phyloP scores from a whole-genome alignment of 2,888 invertebrate genomes.

The Salticus scenicus region DNA sequence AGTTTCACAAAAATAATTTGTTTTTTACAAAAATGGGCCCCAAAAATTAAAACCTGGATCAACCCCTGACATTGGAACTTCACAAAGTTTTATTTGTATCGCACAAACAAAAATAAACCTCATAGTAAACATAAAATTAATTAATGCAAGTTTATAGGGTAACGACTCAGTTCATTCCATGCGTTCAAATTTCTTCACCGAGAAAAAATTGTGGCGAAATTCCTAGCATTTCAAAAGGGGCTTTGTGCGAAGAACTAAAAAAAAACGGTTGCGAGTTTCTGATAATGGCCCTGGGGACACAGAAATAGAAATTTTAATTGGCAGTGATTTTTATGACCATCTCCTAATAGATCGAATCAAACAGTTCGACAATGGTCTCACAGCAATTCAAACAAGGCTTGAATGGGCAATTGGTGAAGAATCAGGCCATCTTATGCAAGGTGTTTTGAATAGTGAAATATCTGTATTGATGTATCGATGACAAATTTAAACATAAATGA shows the following conservation, averaged over 20 bases:
- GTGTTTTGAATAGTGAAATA: background rate
- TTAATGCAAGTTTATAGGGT: too few species aligned
- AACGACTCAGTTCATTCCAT: background rate
- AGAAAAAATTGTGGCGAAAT: background rate
- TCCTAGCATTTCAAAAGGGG: background rate
- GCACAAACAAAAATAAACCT: too few species aligned
- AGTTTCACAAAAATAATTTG: too few species aligned
- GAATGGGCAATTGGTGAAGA: background rate
- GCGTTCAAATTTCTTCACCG: background rate
- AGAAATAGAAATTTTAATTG: background rate
- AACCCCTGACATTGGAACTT: too few species aligned
- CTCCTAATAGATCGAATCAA: background rate
- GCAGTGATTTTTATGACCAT: background rate
- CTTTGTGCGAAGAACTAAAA: background rate
- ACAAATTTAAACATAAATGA: background rate
- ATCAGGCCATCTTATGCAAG: background rate
- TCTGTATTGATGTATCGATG: background rate
- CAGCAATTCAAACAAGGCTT: slow-evolving; percentile 2
- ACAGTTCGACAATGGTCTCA: too few species aligned
- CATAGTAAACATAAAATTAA: too few species aligned
- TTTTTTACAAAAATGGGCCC: too few species aligned
- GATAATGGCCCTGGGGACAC: background rate
- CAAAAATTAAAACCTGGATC: too few species aligned
- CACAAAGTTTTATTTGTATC: too few species aligned
- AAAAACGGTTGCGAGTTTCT: background rate